These are phyloP conservation scores for Erpornis zantholeuca DNA, from an alignment of 2,113 vertebrate genomes.

Conservation along the genomic window DNA sequence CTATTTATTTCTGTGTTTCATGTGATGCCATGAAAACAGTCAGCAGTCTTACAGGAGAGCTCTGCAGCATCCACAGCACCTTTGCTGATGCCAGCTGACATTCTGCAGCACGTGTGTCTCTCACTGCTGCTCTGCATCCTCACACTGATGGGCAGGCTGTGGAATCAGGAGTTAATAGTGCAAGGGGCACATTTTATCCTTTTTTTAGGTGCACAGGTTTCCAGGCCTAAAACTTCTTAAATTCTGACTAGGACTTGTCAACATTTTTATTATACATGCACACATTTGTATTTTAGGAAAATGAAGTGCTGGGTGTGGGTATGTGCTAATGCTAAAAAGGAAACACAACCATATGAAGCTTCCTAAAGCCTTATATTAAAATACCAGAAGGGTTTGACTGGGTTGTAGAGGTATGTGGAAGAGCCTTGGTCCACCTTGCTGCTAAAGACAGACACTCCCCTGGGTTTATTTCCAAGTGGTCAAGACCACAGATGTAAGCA, in stretches of 20 bases:
- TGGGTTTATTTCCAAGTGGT: not conserved
- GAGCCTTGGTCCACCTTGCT: not conserved
- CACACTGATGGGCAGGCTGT: not conserved
- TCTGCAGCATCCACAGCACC: not conserved
- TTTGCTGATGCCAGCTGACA: conserved; percentile 1
- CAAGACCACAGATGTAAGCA: not conserved
- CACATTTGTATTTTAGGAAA: conserved; percentile 37
- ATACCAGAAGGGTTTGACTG: not conserved
- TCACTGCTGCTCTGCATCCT: not conserved
- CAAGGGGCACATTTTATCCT: not conserved
- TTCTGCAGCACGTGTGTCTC: not conserved
- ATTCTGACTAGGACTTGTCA: not conserved
- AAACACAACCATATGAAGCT: not conserved
- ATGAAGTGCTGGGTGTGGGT: not conserved
- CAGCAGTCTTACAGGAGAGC: not conserved
- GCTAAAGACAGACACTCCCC: not conserved
- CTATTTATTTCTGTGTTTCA: conserved; percentile 40
- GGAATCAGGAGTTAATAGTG: not conserved
- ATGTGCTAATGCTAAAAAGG: conserved; percentile 10
- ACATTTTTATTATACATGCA: not conserved
- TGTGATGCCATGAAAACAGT: conserved; percentile 38
- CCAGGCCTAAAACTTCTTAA: not conserved
- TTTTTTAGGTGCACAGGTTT: not conserved
- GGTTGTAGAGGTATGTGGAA: not conserved
- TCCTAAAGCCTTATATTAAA: not conserved